Percentiles rank a stretch among this genome's conserved stretches.
Conservation (phyloP, 2,888 invertebrate genomes). For the Conistra vaccinii region DNA sequence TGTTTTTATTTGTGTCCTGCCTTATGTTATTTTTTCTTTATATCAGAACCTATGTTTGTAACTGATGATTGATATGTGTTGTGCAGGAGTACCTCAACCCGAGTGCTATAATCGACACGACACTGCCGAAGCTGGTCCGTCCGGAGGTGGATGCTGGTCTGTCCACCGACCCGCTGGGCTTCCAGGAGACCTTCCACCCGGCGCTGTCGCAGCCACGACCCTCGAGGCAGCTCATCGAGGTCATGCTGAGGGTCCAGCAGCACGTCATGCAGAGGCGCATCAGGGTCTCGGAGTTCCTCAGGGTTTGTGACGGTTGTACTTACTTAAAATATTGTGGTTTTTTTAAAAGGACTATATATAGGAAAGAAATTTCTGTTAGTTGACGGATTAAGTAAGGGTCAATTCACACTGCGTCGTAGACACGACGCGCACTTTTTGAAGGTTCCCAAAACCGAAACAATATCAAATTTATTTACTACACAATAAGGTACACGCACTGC, state of each 20-base stretch:
- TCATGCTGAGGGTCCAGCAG: conserved; percentile 92
- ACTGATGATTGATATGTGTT: not conserved
- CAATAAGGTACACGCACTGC: too few relatives aligned
- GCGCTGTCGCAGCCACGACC: conserved; percentile 87
- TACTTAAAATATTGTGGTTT: not conserved
- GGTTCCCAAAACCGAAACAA: too few relatives aligned
- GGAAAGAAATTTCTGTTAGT: not conserved
- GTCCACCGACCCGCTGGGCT: conserved; percentile 81
- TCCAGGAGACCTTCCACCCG: conserved; percentile 92
- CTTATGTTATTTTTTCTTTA: not conserved
- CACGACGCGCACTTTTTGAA: too few relatives aligned
- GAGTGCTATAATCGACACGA: conserved; percentile 92
- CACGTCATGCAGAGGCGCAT: conserved; percentile 92
- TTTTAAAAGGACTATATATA: not conserved
- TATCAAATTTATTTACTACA: too few relatives aligned
- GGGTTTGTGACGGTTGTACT: conserved; percentile 80
- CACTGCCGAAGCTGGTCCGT: conserved; percentile 92
- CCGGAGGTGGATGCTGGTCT: conserved; percentile 92
- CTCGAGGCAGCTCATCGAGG: conserved; percentile 87
- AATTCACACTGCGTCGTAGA: too few relatives aligned
- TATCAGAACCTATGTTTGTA: too few relatives aligned
- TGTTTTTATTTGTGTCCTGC: not conserved
- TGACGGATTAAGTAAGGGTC: not conserved
- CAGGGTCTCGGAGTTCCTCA: conserved; percentile 93
- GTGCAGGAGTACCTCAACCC: conserved; percentile 88